Percentiles rank a stretch among this genome's conserved stretches.
Evolutionary conservation across 2,888 invertebrate genomes (phyloP).

Genomic region (Lumbricus terrestris): DNA sequence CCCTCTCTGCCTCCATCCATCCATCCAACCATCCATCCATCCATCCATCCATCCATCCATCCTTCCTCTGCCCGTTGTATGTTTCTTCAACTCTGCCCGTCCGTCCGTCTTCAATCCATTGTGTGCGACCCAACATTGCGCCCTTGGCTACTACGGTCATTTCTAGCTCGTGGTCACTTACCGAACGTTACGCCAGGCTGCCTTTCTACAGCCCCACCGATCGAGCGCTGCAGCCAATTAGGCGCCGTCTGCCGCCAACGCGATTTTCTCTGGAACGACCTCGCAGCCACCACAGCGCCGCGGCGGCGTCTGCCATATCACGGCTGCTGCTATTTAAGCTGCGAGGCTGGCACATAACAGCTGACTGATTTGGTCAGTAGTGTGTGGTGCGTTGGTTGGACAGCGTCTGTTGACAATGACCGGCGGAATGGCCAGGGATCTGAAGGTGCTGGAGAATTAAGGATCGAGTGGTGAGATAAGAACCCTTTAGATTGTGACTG

Average conservation of each 20-base stretch:
- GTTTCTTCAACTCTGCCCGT: background rate
- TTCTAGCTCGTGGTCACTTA: background rate
- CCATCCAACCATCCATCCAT: background rate
- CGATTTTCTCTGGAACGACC: background rate
- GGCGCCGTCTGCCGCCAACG: background rate
- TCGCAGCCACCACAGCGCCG: background rate
- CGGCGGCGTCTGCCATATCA: background rate
- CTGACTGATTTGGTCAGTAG: background rate
- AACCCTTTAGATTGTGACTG: background rate
- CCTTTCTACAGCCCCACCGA: background rate
- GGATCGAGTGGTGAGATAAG: background rate
- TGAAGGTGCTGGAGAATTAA: background rate
- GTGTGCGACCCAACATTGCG: constrained; percentile 3
- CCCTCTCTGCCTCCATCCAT: background rate
- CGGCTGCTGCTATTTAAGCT: background rate
- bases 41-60: background rate
- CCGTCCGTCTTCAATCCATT: background rate
- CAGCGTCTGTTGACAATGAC: background rate
- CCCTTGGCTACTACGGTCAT: background rate
- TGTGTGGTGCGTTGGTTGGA: background rate
- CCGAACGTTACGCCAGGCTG: background rate
- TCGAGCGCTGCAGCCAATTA: background rate
- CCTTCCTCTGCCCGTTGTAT: background rate
- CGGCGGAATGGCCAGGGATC: background rate
- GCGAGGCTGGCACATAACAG: background rate